phyloP scores from a whole-genome alignment of 92 coral and sea anemone species.

The Anthopleura xanthogrammica region DNA sequence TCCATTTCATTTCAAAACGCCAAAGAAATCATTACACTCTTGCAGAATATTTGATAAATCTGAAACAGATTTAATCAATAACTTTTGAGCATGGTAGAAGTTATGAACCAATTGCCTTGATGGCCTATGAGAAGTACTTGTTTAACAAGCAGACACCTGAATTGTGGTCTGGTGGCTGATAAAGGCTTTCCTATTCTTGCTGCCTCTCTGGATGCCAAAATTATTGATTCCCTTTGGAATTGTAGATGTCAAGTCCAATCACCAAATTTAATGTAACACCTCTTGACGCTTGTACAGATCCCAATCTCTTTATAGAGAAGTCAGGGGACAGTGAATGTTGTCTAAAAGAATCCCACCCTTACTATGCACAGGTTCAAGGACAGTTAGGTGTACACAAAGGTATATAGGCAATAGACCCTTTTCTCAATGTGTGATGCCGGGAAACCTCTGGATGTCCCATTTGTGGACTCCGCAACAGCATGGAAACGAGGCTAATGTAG shows the following conservation, averaged over 20 bases:
- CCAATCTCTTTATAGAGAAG: no score
- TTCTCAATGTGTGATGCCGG: no score
- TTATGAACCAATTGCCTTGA: slow-evolving; percentile 32
- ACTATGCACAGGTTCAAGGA: slow-evolving; percentile 14
- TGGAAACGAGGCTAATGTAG: no score
- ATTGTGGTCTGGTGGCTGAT: slow-evolving; percentile 12
- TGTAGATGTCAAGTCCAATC: no score
- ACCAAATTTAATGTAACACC: no score
- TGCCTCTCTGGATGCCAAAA: slow-evolving; percentile 35
- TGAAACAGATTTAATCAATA: slow-evolving; percentile 35
- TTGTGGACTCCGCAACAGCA: no score
- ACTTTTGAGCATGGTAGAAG: slow-evolving; percentile 35
- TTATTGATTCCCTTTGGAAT: no score
- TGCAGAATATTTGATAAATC: slow-evolving; percentile 28
- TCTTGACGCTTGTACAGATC: no score
- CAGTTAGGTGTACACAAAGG: slow-evolving; percentile 10
- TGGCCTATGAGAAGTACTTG: slow-evolving; percentile 24
- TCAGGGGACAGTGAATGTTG: no score
- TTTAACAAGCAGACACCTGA: slow-evolving; percentile 13
- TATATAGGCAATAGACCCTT: no score
- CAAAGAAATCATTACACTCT: slow-evolving; percentile 50
- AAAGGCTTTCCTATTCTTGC: slow-evolving; percentile 33
- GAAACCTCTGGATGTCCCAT: no score
- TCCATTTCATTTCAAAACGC: slow-evolving; percentile 37
- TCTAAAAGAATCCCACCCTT: background rate